A percentile compares a stretch with the other conserved stretches of the same genome.
These are phyloP conservation scores for Anableps anableps DNA, from an alignment of 2,797 vertebrate genomes.

Conservation along the genomic window DNA sequence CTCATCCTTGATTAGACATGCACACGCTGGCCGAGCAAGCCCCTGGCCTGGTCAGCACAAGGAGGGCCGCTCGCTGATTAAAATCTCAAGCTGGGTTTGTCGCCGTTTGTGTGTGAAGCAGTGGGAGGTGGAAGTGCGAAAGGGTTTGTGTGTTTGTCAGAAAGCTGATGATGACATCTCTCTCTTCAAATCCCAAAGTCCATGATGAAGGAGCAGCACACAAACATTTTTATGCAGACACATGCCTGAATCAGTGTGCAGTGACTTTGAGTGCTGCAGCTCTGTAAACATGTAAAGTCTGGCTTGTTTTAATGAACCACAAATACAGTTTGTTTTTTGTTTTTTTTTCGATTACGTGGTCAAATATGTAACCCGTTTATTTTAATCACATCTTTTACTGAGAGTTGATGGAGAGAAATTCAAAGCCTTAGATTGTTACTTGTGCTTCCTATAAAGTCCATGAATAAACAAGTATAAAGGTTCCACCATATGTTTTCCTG, in stretches of 20 bases:
- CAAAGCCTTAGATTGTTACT: neutral
- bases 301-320: neutral
- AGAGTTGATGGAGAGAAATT: neutral
- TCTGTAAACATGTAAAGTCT: neutral
- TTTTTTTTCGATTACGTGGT: neutral
- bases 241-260: neutral
- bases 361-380: neutral
- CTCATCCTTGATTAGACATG: conserved; percentile 80
- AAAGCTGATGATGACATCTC: conserved; percentile 32
- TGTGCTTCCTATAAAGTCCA: conserved; percentile 3
- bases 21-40: conserved; percentile 66
- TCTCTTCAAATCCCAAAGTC: conserved; percentile 11
- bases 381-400: neutral
- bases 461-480: neutral
- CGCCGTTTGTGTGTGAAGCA: conserved; percentile 8
- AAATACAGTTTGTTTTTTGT: neutral
- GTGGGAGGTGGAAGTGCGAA: conserved; percentile 6
- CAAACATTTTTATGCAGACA: neutral
- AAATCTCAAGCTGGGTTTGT: conserved; percentile 56
- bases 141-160: conserved; percentile 17
- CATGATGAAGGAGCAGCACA: conserved; percentile 12
- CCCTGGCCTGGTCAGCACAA: conserved; percentile 70
- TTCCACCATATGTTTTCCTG: conserved; percentile 1
- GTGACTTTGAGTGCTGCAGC: neutral
- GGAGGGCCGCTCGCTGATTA: conserved; percentile 67